Evolutionary conservation across 2,888 invertebrate species (phyloP).

Genomic region (Biston stratarius): DNA sequence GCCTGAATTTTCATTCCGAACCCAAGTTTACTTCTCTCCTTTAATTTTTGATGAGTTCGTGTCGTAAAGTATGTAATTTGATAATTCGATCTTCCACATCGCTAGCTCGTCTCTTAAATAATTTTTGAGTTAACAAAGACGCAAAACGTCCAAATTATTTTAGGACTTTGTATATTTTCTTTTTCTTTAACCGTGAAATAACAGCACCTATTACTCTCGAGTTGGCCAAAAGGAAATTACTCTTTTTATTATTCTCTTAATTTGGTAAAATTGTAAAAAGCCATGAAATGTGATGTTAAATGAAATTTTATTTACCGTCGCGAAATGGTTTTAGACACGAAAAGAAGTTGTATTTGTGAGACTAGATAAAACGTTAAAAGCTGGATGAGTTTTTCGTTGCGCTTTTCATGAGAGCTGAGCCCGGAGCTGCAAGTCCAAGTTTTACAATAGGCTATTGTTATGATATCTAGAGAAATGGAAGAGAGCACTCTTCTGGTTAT

Average conservation of each 20-base stretch:
- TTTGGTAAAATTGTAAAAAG: conserved; percentile 18
- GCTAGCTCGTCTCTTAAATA: conserved; percentile 20
- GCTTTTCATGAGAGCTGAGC: conserved; percentile 18
- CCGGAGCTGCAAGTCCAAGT: conserved; percentile 39
- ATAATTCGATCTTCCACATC: conserved; percentile 29
- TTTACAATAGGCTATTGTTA: conserved; percentile 56
- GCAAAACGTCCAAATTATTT: conserved; percentile 21
- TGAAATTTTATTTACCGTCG: conserved; percentile 15
- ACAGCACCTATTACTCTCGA: conserved; percentile 9
- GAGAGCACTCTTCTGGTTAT: conserved; percentile 2
- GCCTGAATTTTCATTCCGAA: conserved; percentile 14
- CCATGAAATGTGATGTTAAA: conserved; percentile 19
- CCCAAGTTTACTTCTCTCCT: conserved; percentile 24
- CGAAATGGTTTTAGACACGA: conserved; percentile 1
- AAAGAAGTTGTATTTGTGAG: conserved; percentile 2
- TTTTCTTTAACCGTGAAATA: conserved; percentile 23
- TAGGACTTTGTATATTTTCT: conserved; percentile 12
- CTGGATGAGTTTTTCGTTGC: conserved; percentile 13
- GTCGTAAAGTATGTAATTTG: conserved; percentile 27
- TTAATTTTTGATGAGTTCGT: conserved; percentile 33
- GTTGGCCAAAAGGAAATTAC: conserved; percentile 17
- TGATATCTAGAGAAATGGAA: conserved; percentile 7
- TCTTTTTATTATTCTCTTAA: conserved; percentile 18
- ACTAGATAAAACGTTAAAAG: neutral
- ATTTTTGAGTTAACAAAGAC: conserved; percentile 13